Base-by-base conservation (phyloP, 2,888 invertebrate species). In the Meta bourneti region DNA sequence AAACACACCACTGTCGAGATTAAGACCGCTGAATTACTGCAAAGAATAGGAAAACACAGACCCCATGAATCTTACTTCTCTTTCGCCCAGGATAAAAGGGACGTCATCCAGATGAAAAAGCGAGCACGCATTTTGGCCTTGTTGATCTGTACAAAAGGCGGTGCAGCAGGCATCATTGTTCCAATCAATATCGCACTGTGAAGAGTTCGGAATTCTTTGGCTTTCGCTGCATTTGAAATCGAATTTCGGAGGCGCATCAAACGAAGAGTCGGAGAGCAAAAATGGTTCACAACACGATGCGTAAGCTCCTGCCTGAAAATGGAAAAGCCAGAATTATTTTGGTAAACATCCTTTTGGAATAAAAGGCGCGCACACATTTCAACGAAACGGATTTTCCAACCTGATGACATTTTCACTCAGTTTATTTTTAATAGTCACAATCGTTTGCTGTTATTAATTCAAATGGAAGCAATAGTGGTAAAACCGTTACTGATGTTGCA, bases 181-280 rank as follows among this genome's bases (percentile, higher is more conserved):
- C 54, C 72, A 70, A n/a, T 72, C 54, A 8, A 72, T 80, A 52
- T 19, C 79, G 34, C 87, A 86, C 5, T 70, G 8, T 2, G 87
- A 72, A 8, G 52, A n/a, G 34, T 72, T 51, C 16, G 16, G 48
- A 11, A 34, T 16, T 49, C 20, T 72, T 13, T 34, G n/a, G n/a
- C 9, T 79, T 54, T 20, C 54, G 16, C 6, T 34, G 72, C 87
- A 87, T 9, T 54, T 16, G 7, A 87, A 51, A 48, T 72, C 34
- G 51, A 34, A 87, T 52, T 79, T 52, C 16, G n/a, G 34, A 34
- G 52, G 1, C n/a, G 7, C 61, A 6, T 54, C n/a, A 16, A 16
- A 0, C 11, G 19, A 19, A 7, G 51, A 16, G 7, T 77, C 48
- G 72, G 20, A 34, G 34, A 52, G 13, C 13, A 52, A 78, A 7